Conservation (phyloP, 2,113 vertebrate genomes). For the Cranoglanis bouderius region DNA sequence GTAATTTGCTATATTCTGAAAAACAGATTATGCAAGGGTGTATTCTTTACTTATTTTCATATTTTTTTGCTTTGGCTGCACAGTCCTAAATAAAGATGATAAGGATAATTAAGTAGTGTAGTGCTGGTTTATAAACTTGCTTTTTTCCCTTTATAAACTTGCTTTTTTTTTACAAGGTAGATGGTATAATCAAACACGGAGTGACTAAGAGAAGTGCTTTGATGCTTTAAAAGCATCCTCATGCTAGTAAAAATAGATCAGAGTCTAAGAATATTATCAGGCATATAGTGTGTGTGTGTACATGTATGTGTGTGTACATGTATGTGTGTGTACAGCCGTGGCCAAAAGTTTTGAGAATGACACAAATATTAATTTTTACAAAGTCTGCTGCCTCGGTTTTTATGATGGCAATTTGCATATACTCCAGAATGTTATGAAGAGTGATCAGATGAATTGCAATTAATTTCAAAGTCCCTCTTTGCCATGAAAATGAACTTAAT, state of each 20-base stretch:
- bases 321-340: too few relatives aligned
- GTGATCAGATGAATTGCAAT: too few relatives aligned
- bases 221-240: not conserved
- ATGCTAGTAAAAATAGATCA: not conserved
- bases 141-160: not conserved
- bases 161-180: not conserved
- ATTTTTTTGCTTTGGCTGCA: not conserved
- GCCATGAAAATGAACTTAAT: too few relatives aligned
- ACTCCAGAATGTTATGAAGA: too few relatives aligned
- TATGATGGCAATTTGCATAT: too few relatives aligned
- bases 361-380: too few relatives aligned
- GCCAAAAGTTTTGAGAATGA: too few relatives aligned
- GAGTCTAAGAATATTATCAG: not conserved
- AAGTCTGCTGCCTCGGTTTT: too few relatives aligned
- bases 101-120: not conserved
- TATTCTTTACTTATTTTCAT: constrained; percentile 13
- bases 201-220: not conserved
- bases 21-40: not conserved
- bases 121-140: not conserved
- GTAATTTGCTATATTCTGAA: constrained; percentile 8
- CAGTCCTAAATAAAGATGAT: constrained; percentile 24
- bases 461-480: too few relatives aligned
- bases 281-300: too few relatives aligned
- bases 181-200: not conserved
- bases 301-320: too few relatives aligned